Conservation (phyloP, 2,888 invertebrate species). For the Hybos culiciformis region DNA sequence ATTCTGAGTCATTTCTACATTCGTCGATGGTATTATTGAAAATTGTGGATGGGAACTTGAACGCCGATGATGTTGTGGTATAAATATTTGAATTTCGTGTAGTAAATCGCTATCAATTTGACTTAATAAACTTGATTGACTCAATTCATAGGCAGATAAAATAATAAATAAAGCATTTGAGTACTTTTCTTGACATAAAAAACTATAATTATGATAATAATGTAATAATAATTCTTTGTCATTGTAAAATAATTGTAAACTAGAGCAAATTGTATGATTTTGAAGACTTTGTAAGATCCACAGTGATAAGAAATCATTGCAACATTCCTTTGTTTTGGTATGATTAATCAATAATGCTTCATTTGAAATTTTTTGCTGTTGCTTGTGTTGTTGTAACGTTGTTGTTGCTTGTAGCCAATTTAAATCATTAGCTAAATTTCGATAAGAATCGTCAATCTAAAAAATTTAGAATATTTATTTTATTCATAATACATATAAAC, state of each 20-base stretch:
- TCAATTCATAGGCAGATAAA: conserved; percentile 47
- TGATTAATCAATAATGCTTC: conserved; percentile 7
- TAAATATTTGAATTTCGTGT: not conserved
- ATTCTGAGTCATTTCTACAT: not conserved
- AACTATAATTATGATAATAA: conserved; percentile 45
- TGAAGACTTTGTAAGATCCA: conserved; percentile 23
- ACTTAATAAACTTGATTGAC: conserved; percentile 44
- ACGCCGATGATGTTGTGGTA: conserved; percentile 29
- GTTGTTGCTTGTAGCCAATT: conserved; percentile 11
- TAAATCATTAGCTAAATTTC: conserved; percentile 12
- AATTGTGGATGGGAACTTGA: conserved; percentile 44
- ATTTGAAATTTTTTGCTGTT: not conserved
- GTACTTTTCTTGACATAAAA: conserved; percentile 44
- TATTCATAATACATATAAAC: too few species aligned
- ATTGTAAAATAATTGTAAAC: conserved; percentile 45
- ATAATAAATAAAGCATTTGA: conserved; percentile 48
- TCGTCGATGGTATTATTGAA: conserved; percentile 26
- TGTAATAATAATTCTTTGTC: conserved; percentile 45
- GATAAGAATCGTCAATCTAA: not conserved
- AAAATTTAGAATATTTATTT: not conserved
- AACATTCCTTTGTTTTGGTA: conserved; percentile 1
- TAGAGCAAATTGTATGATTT: conserved; percentile 27
- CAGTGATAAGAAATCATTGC: conserved; percentile 16
- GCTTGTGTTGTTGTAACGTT: not conserved
- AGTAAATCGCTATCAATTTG: conserved; percentile 45